A percentile compares a stretch with the other conserved stretches of the same genome.
phyloP scores from a whole-genome alignment of 2,888 invertebrate species.

The Ommatoiulus sabulosus region DNA sequence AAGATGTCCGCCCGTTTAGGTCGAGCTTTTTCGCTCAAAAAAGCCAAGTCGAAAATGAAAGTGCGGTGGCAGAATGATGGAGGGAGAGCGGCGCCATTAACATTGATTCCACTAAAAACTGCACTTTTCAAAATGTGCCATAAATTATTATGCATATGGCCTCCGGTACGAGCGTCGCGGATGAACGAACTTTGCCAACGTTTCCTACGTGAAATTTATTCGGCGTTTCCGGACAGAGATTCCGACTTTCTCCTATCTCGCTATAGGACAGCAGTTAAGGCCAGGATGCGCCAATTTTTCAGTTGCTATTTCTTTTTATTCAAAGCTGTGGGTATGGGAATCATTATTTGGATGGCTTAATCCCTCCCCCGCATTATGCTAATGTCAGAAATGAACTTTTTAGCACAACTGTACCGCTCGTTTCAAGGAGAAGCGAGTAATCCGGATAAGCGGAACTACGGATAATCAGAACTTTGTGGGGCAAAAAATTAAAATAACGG shows the following conservation, averaged over 20 bases:
- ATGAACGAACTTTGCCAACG: conserved; percentile 4
- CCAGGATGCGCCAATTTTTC: background rate
- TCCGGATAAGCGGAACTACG: too few species aligned
- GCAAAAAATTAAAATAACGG: too few species aligned
- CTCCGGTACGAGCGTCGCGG: background rate
- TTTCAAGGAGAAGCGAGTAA: too few species aligned
- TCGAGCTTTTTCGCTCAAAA: background rate
- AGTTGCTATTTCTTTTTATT: background rate
- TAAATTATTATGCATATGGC: conserved; percentile 43
- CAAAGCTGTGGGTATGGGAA: background rate
- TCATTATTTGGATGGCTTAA: background rate
- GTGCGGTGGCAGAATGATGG: background rate
- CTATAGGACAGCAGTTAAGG: background rate
- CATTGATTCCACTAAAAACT: conserved; percentile 33
- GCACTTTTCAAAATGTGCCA: background rate
- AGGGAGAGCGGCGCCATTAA: background rate
- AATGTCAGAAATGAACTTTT: too few species aligned
- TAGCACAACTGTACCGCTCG: too few species aligned
- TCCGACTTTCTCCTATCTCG: background rate
- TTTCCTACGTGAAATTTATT: background rate
- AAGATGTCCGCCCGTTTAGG: conserved; percentile 20
- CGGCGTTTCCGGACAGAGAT: background rate
- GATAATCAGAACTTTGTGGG: too few species aligned
- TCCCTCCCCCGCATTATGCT: background rate
- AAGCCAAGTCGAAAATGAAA: background rate